Base-by-base conservation (phyloP, 2,888 invertebrate species). In the Emmelina monodactyla region DNA sequence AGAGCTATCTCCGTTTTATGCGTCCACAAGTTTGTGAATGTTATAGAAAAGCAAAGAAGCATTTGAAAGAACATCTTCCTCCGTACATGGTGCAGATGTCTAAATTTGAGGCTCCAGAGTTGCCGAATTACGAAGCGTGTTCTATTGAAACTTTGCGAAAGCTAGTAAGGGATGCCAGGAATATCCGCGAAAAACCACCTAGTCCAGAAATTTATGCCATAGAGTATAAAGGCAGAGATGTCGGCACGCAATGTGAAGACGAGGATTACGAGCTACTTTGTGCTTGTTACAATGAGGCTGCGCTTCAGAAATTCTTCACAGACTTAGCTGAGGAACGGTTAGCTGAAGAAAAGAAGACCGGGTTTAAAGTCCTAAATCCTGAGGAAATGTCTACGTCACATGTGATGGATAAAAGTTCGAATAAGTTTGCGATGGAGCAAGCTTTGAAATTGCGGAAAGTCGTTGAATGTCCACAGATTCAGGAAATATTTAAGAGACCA, bases 41-140 rank as follows among this genome's bases (percentile, higher is more conserved):
- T 44, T 44, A 51, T 2, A 66, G 62, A 47, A 49, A 34, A 31
- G 62, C 60, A 2, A 72, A 71, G 43, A 70, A 71, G 43, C 55
- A 65, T 47, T 53, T 75, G 22, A 29, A 48, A 16, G 67, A 69
- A 35, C 62, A 72, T 45, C 42, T 76, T 16, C 78, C 78, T 1
- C 45, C 61, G 3, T 78, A 76, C 37, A 76, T 76, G 76, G 55
- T 49, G 38, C 62, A 52, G 10, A 56, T 48, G 54, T 73, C 73
- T 1, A 37, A 22, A 11, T 76, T 47, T 40, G 60, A 60, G 2
- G 37, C 49, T 6, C 52, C 60, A 5, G 56, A 59, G 12, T 45
- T 75, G 34, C 65, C 62, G 1, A 49, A 68, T 39, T 78, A 78
- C 45, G 59, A 69, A 45, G 45, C 45, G 2, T 71, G 71, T 45